Evolutionary conservation across 2,888 invertebrate species (phyloP), one percentile per base, ranked within the genome.

Genomic region (Zele albiditarsus): DNA sequence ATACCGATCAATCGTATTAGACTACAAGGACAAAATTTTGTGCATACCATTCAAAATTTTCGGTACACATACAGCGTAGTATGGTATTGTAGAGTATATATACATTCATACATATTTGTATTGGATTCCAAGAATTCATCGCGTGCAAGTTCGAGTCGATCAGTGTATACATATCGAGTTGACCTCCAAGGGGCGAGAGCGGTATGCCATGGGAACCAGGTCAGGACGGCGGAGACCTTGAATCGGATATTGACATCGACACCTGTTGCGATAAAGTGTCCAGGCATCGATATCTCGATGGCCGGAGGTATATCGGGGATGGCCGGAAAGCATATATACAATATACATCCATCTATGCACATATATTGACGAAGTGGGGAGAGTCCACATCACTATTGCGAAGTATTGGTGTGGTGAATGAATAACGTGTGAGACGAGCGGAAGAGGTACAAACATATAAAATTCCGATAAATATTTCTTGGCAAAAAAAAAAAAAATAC

Each of bases 191-290:
- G 46, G 58, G 38, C 33, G 57, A 27, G 57, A 57, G 49, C 33
- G 57, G 58, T n/a, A 73, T 33, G 72, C 38, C 27, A 62, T 66
- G 38, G 58, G 42, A 75, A 75, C 53, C 46, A 60, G 75, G 75
- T 75, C 75, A 75, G 75, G 75, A 75, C 67, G 75, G 71, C 75
- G 71, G 62, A 28, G 75, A 75, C 75, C 79, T 80, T 78, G 79
- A 80, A 80, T 80, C 80, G 79, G 78, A 79, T 80, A 80, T 80
- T 78, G 79, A 79, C 78, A 80, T 80, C 79, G 80, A 80, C 80
- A 80, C 80, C 80, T 80, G 80, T 80, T 80, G 80, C 80, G 79
- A 80, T 80, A 78, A 80, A 80, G 79, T 80, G 79, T 80, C 78
- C 79, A 79, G 75, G 77, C 80, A 79, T 80, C 78, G 77, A 78